Evolutionary conservation across 2,113 vertebrate species (phyloP).

Genomic region (Pseudonaja textilis): DNA sequence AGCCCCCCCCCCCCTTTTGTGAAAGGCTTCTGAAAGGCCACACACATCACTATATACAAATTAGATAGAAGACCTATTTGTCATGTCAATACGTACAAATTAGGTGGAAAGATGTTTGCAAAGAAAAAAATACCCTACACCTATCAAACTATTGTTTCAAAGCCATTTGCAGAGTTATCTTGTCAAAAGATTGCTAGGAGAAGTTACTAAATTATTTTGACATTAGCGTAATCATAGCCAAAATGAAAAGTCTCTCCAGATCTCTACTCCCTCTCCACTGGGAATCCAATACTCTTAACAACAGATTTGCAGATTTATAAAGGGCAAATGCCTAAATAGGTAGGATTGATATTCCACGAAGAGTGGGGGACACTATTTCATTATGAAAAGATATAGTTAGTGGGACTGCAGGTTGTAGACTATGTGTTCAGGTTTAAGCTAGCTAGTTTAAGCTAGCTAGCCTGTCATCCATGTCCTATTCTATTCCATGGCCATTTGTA

Average conservation of each 20-base stretch:
- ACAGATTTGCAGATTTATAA: background rate
- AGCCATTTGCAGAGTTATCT: background rate
- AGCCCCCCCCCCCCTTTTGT: background rate
- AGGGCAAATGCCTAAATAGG: background rate
- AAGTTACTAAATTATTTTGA: background rate
- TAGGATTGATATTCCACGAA: background rate
- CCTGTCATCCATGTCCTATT: background rate
- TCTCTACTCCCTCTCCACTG: background rate
- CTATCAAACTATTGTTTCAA: background rate
- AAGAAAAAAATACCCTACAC: background rate
- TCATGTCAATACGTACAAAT: slow-evolving; percentile 32
- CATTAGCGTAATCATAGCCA: background rate
- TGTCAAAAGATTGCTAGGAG: background rate
- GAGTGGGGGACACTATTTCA: background rate
- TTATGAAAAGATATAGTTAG: background rate
- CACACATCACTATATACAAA: slow-evolving; percentile 12
- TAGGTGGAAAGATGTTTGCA: slow-evolving; percentile 11
- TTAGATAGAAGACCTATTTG: background rate
- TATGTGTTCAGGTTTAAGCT: background rate
- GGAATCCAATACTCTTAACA: background rate
- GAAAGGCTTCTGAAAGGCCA: slow-evolving; percentile 34
- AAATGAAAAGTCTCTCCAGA: slow-evolving; percentile 26
- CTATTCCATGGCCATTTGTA: background rate
- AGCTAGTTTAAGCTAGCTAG: background rate
- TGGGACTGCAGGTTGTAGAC: background rate